phyloP scores from a whole-genome alignment of 2,113 vertebrate species.

The Sphaerodactylus townsendi region DNA sequence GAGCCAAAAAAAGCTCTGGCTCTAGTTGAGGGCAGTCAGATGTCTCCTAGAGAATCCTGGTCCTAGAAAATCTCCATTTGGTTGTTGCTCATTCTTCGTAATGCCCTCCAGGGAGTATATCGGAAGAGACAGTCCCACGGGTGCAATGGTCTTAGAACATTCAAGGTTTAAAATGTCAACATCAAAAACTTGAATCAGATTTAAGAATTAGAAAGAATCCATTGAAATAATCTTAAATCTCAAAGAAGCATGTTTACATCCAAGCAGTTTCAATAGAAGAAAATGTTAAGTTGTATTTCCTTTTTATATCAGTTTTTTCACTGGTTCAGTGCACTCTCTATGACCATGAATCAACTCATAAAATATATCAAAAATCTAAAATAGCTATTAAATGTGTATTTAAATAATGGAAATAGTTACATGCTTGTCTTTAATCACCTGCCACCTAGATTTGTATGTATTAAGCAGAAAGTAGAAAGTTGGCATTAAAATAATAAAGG shows the following conservation, averaged over 20 bases:
- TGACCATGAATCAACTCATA: background rate
- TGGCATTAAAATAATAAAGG: no score
- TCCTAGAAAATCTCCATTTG: no score
- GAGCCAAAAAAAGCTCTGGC: no score
- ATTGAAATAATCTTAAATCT: background rate
- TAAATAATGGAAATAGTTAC: background rate
- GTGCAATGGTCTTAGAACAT: no score
- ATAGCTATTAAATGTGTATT: background rate
- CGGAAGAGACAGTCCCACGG: no score
- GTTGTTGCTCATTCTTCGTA: no score
- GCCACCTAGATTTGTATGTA: background rate
- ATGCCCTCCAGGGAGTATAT: no score
- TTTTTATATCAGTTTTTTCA: background rate
- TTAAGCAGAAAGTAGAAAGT: conserved; percentile 25
- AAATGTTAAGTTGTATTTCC: background rate
- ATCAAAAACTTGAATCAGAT: no score
- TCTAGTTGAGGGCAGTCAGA: no score
- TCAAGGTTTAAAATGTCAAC: no score
- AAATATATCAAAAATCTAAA: background rate
- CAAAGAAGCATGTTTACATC: background rate
- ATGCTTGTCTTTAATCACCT: background rate
- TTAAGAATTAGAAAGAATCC: background rate
- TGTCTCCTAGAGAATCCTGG: no score
- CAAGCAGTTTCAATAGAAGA: background rate
- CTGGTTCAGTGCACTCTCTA: background rate